phyloP scores from a whole-genome alignment of 1,140 invertebrate species.

The Amyelois transitella region DNA sequence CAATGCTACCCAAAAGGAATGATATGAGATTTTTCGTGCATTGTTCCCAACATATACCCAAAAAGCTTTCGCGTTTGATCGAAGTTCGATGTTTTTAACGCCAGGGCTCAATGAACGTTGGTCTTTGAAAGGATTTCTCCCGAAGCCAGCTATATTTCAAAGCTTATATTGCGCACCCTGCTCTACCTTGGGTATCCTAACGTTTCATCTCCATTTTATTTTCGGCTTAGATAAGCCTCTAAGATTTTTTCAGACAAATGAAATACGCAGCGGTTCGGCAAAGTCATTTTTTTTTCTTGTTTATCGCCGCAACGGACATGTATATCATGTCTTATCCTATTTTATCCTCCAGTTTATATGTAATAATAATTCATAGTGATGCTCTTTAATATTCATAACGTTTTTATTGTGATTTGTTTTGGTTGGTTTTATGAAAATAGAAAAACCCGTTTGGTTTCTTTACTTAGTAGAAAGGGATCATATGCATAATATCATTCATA shows the following conservation, averaged over 20 bases:
- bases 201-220: slow-evolving; percentile 51
- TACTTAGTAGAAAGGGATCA: too few species aligned
- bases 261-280: slow-evolving; percentile 12
- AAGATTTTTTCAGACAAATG: slow-evolving; percentile 39
- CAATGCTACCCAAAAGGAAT: background rate
- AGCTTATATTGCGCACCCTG: slow-evolving; percentile 25
- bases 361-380: background rate
- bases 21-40: slow-evolving; percentile 2
- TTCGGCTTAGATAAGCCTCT: slow-evolving; percentile 33
- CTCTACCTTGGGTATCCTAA: slow-evolving; percentile 33
- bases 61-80: slow-evolving; percentile 7
- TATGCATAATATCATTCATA: too few species aligned
- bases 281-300: background rate
- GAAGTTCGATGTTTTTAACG: slow-evolving; percentile 14
- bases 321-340: background rate
- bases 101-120: slow-evolving; percentile 21
- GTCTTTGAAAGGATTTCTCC: slow-evolving; percentile 17
- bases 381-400: background rate
- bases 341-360: background rate
- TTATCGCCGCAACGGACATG: background rate
- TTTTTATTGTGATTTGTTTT: too few species aligned
- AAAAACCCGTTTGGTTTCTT: too few species aligned
- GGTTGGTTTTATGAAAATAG: too few species aligned
- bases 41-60: slow-evolving; percentile 1
- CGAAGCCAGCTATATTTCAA: slow-evolving; percentile 35